Conservation (phyloP, 2,797 vertebrate species). For the Apogon talboti region DNA sequence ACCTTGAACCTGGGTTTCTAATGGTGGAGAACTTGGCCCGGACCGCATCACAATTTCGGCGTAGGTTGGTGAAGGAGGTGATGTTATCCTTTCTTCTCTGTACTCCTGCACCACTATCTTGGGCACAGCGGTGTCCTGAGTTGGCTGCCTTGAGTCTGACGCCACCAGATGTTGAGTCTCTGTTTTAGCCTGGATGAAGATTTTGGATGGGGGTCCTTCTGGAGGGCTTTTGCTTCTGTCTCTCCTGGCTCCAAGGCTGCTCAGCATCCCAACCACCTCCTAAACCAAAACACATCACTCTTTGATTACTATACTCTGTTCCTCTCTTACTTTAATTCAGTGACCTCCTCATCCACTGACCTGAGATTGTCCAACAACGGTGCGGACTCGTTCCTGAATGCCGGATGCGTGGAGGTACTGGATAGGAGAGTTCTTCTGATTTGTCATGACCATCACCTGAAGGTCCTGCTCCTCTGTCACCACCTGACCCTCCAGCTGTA, state of each 20-base stretch:
- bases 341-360: conserved; percentile 29
- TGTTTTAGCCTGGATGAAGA: conserved; percentile 68
- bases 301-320: neutral
- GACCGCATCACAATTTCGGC: conserved; percentile 58
- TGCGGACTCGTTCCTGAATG: conserved; percentile 86
- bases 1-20: conserved; percentile 24
- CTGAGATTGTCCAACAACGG: conserved; percentile 84
- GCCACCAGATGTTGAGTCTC: conserved; percentile 30
- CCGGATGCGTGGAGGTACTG: conserved; percentile 79
- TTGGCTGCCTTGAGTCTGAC: conserved; percentile 9
- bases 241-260: conserved; percentile 81
- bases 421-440: conserved; percentile 83
- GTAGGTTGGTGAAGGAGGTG: conserved; percentile 59
- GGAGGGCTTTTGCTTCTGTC: conserved; percentile 81
- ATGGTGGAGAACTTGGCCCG: conserved; percentile 23
- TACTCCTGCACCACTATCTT: conserved; percentile 80
- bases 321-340: neutral
- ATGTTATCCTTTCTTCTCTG: conserved; percentile 57
- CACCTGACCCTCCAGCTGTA: conserved; percentile 87
- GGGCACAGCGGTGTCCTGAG: conserved; percentile 63
- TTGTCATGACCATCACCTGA: conserved; percentile 80
- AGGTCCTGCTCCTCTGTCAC: conserved; percentile 88
- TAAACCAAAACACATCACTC: conserved; percentile 42
- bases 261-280: conserved; percentile 85
- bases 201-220: conserved; percentile 72